Evolutionary conservation across 2,113 vertebrate genomes (phyloP), one percentile per base, ranked within the genome.

Genomic region (cat (Felis catus)): DNA sequence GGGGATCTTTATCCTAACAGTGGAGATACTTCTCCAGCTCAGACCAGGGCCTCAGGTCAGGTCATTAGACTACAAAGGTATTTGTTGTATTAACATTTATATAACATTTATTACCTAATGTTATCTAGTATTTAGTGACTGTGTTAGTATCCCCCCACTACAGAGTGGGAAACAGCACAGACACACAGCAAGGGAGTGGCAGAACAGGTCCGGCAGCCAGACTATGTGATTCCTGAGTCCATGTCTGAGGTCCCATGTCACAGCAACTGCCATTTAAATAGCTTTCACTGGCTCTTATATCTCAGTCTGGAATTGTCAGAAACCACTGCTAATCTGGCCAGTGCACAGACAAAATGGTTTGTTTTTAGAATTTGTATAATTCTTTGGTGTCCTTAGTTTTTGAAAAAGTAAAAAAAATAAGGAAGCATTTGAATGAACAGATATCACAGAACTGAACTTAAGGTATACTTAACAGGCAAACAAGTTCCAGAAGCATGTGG

Each of bases 141-240:
- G 51, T 1, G 16, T 33, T 25, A 27, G 33, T 3, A 29, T 18
- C 31, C 15, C 21, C 41, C 8, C 5, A 31, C 11, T 31, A 36
- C 25, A 33, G 86, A 66, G 1, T 0, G n/a, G 70, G n/a, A 93
- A 61, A 81, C 25, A 25, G n/a, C 91, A 39, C 19, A 74, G 70
- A 58, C 55, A n/a, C 36, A 51, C 2, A 68, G 63, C 25, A 81
- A 39, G 63, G 12, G 27, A 31, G 83, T 6, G 33, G 53, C 16
- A 31, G 18, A 12, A 12, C 6, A 55, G 33, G 55, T 33, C 51
- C 9, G 0, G 25, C 29, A 68, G 11, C 45, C 33, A n/a, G 92
- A 31, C 3, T 45, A 11, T 0, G 0, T 27, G 31, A 48, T 5
- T 41, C 36, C n/a, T 1, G 0, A 29, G 65, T 16, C 29, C 4